Conservation (phyloP, 2,797 vertebrate species). For the Glyptemys insculpta region DNA sequence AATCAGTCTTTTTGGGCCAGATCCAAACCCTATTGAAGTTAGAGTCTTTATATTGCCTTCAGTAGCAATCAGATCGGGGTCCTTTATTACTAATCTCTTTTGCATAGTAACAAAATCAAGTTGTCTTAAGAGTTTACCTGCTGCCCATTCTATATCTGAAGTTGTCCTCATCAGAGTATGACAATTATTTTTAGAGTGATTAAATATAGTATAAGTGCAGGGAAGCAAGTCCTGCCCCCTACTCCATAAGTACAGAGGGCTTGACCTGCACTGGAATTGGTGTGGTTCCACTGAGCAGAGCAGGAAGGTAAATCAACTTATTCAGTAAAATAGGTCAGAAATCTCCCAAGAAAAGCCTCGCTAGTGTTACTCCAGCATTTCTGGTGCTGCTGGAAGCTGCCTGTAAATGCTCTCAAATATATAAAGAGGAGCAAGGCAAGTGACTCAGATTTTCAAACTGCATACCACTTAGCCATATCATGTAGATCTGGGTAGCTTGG, state of each 20-base stretch:
- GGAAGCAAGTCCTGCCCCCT: neutral
- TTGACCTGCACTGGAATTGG: neutral
- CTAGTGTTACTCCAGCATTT: neutral
- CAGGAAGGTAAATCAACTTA: neutral
- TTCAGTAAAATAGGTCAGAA: neutral
- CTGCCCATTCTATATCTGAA: neutral
- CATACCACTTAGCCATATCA: neutral
- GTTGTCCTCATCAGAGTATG: neutral
- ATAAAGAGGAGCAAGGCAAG: neutral
- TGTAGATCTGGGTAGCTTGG: neutral
- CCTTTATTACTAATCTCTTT: neutral
- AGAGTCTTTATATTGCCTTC: neutral
- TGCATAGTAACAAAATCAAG: neutral
- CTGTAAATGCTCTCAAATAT: neutral
- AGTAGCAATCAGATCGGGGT: neutral
- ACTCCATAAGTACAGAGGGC: neutral
- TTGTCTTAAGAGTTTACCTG: neutral
- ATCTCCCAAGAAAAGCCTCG: neutral
- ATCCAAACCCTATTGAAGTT: neutral
- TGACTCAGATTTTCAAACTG: neutral
- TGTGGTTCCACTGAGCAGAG: neutral
- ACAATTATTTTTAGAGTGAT: neutral
- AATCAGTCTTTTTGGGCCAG: neutral
- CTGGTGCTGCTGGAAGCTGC: neutral
- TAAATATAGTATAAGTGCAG: neutral